Percentiles rank a stretch among this genome's conserved stretches.
phyloP scores from a whole-genome alignment of 2,888 invertebrate species.

The Plagiodera versicolora region DNA sequence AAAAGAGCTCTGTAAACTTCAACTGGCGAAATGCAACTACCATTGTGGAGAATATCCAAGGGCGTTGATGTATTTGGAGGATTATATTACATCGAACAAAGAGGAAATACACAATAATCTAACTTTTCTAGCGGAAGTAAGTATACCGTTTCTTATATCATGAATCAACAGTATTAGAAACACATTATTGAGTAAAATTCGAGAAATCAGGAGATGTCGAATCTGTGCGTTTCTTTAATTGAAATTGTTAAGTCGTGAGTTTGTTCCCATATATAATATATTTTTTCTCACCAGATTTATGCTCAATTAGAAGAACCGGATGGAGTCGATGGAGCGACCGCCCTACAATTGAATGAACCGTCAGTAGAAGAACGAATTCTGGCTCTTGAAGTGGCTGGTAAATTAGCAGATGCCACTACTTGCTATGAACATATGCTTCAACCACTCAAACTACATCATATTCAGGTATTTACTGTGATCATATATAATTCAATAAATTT shows the following conservation, averaged over 20 bases:
- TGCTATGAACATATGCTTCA: conserved; percentile 83
- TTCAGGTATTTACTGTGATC: no score
- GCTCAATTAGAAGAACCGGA: conserved; percentile 88
- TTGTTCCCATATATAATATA: no score
- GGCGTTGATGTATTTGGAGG: conserved; percentile 74
- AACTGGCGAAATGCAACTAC: conserved; percentile 73
- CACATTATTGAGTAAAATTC: no score
- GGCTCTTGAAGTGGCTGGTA: conserved; percentile 81
- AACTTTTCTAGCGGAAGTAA: conserved; percentile 62
- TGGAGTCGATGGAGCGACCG: conserved; percentile 80
- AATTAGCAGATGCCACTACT: conserved; percentile 80
- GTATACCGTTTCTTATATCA: no score
- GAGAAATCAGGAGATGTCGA: no score
- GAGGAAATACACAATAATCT: conserved; percentile 62
- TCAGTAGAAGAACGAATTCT: conserved; percentile 81
- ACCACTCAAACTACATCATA: conserved; percentile 52
- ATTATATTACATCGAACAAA: conserved; percentile 66
- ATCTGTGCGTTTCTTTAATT: no score
- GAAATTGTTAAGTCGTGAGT: no score
- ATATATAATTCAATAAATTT: no score
- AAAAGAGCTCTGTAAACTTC: conserved; percentile 61
- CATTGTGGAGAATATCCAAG: conserved; percentile 75
- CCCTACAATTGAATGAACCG: conserved; percentile 74
- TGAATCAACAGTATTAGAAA: no score
- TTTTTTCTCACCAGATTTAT: conserved; percentile 65